phyloP scores from a whole-genome alignment of 2,113 vertebrate species.

The Smithornis capensis region DNA sequence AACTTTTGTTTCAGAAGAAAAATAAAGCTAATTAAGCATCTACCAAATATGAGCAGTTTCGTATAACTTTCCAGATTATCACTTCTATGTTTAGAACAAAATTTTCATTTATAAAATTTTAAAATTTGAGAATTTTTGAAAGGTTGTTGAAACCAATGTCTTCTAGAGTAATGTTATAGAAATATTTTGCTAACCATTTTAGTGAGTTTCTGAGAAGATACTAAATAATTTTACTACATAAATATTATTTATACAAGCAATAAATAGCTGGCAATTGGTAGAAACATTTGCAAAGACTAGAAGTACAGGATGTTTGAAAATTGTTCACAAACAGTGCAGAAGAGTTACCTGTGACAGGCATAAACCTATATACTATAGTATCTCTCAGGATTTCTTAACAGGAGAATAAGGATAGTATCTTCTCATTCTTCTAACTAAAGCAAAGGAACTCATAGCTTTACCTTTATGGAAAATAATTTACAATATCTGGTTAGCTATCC shows the following conservation, averaged over 20 bases:
- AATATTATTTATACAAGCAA: neutral
- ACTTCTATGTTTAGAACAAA: slow-evolving; percentile 31
- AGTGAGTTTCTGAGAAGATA: neutral
- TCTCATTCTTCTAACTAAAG: neutral
- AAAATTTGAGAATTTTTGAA: neutral
- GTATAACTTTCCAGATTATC: slow-evolving; percentile 43
- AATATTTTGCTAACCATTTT: neutral
- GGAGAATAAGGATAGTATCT: neutral
- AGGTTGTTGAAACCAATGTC: neutral
- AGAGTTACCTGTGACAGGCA: neutral
- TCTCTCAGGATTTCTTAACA: neutral
- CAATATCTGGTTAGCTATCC: neutral
- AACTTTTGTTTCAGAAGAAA: slow-evolving; percentile 34
- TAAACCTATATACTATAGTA: neutral
- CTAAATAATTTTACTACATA: neutral
- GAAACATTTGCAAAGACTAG: neutral
- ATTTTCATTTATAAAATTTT: neutral
- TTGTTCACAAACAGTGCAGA: neutral
- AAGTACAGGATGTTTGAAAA: neutral
- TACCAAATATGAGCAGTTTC: slow-evolving; percentile 33
- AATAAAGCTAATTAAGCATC: slow-evolving; percentile 33
- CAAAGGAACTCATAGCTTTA: neutral
- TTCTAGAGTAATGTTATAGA: neutral
- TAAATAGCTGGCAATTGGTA: neutral
- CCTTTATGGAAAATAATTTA: neutral